phyloP scores from a whole-genome alignment of 2,113 vertebrate species.

The Rhadina sibilatrix region DNA sequence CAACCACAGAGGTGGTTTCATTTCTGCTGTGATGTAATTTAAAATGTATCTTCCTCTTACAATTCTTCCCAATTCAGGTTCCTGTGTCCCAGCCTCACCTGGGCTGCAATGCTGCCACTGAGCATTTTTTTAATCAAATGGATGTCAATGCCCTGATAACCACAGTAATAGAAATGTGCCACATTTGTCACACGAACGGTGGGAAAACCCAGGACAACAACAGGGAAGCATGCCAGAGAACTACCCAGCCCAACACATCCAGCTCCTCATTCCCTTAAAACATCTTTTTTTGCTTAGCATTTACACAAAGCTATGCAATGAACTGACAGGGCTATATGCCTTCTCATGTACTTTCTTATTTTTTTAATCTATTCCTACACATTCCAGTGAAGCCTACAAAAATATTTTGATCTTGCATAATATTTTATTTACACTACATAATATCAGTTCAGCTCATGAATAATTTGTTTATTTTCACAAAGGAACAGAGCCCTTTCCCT shows the following conservation, averaged over 20 bases:
- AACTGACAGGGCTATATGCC: neutral
- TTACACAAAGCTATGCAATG: neutral
- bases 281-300: neutral
- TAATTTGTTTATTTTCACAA: neutral
- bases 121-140: neutral
- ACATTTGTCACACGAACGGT: neutral
- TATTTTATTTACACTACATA: neutral
- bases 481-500: neutral
- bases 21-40: neutral
- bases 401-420: neutral
- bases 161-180: rapidly evolving
- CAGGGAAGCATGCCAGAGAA: neutral
- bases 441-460: neutral
- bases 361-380: neutral
- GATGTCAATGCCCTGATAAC: neutral
- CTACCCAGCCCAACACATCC: neutral
- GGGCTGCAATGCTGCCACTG: neutral
- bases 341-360: neutral
- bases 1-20: neutral
- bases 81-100: neutral
- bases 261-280: neutral
- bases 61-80: neutral
- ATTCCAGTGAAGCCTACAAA: neutral
- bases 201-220: neutral
- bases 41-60: neutral